phyloP scores from a whole-genome alignment of 2,888 invertebrate species.

The Belgica antarctica region DNA sequence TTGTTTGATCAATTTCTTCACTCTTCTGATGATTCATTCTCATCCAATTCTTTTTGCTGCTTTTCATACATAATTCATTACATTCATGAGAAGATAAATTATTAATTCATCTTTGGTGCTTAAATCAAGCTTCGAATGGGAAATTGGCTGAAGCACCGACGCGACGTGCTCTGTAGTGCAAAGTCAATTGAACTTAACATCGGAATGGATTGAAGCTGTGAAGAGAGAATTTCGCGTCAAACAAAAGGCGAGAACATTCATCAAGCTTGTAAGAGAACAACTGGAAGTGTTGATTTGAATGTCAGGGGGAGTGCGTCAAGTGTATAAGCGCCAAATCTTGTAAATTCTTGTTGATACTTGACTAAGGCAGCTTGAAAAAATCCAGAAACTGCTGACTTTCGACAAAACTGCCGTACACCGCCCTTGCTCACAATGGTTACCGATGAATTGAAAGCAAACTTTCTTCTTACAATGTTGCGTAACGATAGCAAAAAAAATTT shows the following conservation, averaged over 20 bases:
- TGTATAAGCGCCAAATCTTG: too few species aligned
- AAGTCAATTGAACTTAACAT: slow-evolving; percentile 5
- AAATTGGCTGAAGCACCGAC: neutral
- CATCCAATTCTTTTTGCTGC: neutral
- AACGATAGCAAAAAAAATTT: too few species aligned
- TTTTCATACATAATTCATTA: slow-evolving; percentile 16
- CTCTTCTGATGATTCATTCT: neutral
- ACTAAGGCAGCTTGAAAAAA: too few species aligned
- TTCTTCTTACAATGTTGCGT: too few species aligned
- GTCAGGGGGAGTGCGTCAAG: too few species aligned
- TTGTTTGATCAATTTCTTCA: slow-evolving; percentile 21
- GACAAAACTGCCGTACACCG: too few species aligned
- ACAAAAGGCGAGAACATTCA: neutral
- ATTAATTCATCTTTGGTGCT: slow-evolving; percentile 8
- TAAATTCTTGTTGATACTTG: too few species aligned
- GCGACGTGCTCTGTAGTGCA: neutral
- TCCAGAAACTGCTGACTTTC: too few species aligned
- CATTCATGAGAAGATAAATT: slow-evolving; percentile 22
- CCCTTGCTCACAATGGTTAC: too few species aligned
- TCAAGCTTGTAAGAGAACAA: neutral
- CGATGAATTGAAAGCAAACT: too few species aligned
- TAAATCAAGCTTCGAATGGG: neutral
- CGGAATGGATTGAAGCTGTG: neutral
- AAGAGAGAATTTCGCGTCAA: neutral
- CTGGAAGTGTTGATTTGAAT: neutral